Evolutionary conservation across 2,797 vertebrate species (phyloP).

Genomic region (Leptoclinus maculatus): DNA sequence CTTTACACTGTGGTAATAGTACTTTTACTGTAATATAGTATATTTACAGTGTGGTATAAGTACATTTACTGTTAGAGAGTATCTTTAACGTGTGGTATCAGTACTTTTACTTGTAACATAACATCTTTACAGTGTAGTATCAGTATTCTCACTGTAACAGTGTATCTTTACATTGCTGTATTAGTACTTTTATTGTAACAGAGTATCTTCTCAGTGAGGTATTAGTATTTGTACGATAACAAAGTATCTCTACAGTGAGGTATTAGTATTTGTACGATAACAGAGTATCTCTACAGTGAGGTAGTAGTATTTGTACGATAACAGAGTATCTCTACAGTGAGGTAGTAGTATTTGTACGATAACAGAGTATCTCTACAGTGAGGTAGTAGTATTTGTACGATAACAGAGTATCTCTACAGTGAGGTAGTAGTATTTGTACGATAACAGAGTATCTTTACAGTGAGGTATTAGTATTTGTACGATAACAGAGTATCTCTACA

Average conservation of each 20-base stretch:
- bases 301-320: neutral
- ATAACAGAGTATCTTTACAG: neutral
- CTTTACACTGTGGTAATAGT: neutral
- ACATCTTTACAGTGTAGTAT: too few relatives aligned
- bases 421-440: neutral
- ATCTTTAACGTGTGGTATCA: neutral
- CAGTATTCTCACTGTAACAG: neutral
- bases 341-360: neutral
- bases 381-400: neutral
- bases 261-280: neutral
- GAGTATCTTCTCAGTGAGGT: neutral
- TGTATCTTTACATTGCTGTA: neutral
- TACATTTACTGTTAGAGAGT: neutral
- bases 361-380: neutral
- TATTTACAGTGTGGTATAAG: neutral
- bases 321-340: too few relatives aligned
- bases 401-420: neutral
- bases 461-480: neutral
- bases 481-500: neutral
- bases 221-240: neutral
- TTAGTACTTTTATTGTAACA: neutral
- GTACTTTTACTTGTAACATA: too few relatives aligned
- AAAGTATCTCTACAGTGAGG: neutral
- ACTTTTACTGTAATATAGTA: neutral
- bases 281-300: neutral